Base-by-base conservation (phyloP, 2,888 invertebrate species). In the Dynastes maya region DNA sequence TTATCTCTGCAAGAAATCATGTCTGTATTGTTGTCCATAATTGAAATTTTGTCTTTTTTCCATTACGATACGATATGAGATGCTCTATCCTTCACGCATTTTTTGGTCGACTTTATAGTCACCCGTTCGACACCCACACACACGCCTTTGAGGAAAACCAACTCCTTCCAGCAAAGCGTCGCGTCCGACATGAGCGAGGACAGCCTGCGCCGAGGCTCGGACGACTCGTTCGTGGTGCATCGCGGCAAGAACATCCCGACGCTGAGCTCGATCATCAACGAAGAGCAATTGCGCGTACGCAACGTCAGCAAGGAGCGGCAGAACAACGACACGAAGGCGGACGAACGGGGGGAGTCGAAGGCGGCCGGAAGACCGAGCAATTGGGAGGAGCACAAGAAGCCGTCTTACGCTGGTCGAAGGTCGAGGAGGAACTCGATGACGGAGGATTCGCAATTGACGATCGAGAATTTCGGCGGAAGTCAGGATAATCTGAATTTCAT, bases 401-500 rank as follows among this genome's bases (percentile, higher is more conserved):
- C 91, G 68, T 92, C 92, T 78, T 96, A 94, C 89, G 96, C 95
- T 77, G 97, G 96, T 65, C 92, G 96, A 2, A 92, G 97, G 65
- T 97, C 96, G 65, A 91, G 97, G 22, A 91, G 96, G 81, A 96
- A 96, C 86, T 97, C 96, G 82, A 91, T 95, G 71, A 92, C 93
- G 80, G 97, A 97, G 87, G 97, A 97, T 87, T 96, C 96, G 49
- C 96, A 97, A 88, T 90, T 97, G 83, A 97, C 97, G 0, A 95
- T 97, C 77, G 97, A 97, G 90, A 97, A 97, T 90, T 97, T 97
- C 88, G 97, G 97, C 67, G 97, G 97, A 78, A 96, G 96, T 82
- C 96, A 96, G 90, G 97, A 97, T 88, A 94, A 96, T 84, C 88
- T 97, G 83, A 95, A 96, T 89, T 95, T 95, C 87, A 93, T 96